phyloP scores from a whole-genome alignment of 2,888 invertebrate species.

The Sinhomidia bicolor region DNA sequence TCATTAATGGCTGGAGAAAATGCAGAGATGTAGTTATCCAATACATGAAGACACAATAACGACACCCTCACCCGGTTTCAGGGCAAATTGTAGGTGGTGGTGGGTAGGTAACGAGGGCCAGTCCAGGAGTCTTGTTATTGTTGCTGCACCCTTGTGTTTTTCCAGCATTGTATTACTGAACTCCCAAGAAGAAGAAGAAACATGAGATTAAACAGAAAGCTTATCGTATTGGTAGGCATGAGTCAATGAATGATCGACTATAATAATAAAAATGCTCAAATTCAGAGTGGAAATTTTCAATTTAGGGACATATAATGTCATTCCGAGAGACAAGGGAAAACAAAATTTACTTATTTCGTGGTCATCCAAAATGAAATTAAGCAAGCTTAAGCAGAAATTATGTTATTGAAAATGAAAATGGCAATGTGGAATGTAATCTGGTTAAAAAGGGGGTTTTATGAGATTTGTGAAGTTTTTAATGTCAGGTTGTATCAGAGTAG shows the following conservation, averaged over 20 bases:
- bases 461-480: too few species aligned
- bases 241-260: conserved; percentile 62
- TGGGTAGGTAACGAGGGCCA: background rate
- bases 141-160: background rate
- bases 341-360: conserved; percentile 42
- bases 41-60: background rate
- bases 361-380: conserved; percentile 59
- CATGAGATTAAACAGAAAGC: background rate
- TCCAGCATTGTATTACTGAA: conserved; percentile 15
- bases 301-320: conserved; percentile 43
- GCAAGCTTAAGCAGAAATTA: conserved; percentile 4
- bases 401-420: conserved; percentile 42
- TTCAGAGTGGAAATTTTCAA: conserved; percentile 61
- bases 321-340: conserved; percentile 38
- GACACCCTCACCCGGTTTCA: conserved; percentile 28
- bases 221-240: conserved; percentile 42
- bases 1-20: conserved; percentile 58
- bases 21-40: conserved; percentile 19
- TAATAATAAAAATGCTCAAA: conserved; percentile 60
- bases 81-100: conserved; percentile 5
- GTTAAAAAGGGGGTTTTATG: conserved; percentile 7
- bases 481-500: too few species aligned
- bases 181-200: conserved; percentile 53
- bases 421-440: conserved; percentile 56
- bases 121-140: background rate